phyloP scores from a whole-genome alignment of 2,888 invertebrate species.

The Platycnemis pennipes region DNA sequence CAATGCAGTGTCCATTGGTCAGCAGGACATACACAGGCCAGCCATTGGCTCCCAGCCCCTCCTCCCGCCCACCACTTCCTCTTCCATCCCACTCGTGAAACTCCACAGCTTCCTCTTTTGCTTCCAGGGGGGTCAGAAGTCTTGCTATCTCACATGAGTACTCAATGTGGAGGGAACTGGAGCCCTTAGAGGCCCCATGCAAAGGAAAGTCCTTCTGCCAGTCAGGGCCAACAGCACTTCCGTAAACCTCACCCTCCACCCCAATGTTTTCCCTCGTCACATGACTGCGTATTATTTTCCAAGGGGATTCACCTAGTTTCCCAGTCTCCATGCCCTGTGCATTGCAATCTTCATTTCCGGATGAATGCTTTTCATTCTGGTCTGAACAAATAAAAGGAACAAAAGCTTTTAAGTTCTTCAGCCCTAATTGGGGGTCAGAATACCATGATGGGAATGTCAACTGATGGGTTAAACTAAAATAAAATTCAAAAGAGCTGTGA shows the following conservation, averaged over 20 bases:
- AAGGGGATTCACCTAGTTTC: slow-evolving; percentile 78
- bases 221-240: slow-evolving; percentile 98
- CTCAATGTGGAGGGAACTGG: slow-evolving; percentile 24
- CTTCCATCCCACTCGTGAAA: slow-evolving; percentile 73
- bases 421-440: too few species aligned
- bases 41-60: slow-evolving; percentile 74
- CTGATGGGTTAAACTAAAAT: too few species aligned
- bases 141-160: slow-evolving; percentile 79
- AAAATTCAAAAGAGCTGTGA: too few species aligned
- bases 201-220: slow-evolving; percentile 90
- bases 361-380: not conserved
- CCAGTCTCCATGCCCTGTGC: slow-evolving; percentile 84
- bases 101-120: slow-evolving; percentile 80
- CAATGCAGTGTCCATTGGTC: slow-evolving; percentile 85
- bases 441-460: too few species aligned
- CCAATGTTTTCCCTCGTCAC: slow-evolving; percentile 72
- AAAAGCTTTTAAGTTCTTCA: too few species aligned
- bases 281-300: slow-evolving; percentile 79
- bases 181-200: slow-evolving; percentile 78
- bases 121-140: slow-evolving; percentile 82
- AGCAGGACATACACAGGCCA: slow-evolving; percentile 88
- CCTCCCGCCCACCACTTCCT: not conserved
- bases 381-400: slow-evolving; percentile 28
- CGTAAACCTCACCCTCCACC: slow-evolving; percentile 76
- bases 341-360: slow-evolving; percentile 78